A percentile compares a stretch with the other conserved stretches of the same genome.
Evolutionary conservation across 2,888 invertebrate species (phyloP).

Genomic region (Sinelater perroti): DNA sequence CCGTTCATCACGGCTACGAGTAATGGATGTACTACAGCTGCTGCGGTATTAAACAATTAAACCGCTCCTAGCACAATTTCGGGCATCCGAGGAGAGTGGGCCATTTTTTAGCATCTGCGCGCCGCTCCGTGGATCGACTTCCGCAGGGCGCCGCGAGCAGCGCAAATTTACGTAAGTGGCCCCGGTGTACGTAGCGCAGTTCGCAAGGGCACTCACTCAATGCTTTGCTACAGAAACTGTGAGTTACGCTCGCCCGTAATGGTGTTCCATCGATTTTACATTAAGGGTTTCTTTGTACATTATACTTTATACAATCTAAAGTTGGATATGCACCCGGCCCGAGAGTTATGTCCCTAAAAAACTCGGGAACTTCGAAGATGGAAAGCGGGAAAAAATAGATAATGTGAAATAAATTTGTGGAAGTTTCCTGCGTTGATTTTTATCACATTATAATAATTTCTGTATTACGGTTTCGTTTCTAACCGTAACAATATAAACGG

Average conservation of each 20-base stretch:
- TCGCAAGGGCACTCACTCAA: slow-evolving; percentile 30
- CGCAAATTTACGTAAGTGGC: slow-evolving; percentile 13
- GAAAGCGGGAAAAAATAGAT: slow-evolving; percentile 61
- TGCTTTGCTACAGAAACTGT: slow-evolving; percentile 34
- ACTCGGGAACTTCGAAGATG: slow-evolving; percentile 55
- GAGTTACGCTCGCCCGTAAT: slow-evolving; percentile 58
- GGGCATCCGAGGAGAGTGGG: slow-evolving; percentile 1
- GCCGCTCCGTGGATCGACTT: too few species aligned
- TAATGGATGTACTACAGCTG: slow-evolving; percentile 43
- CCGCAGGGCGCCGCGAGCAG: too few species aligned
- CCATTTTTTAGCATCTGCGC: not conserved
- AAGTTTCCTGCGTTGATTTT: slow-evolving; percentile 58
- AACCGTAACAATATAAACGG: slow-evolving; percentile 1
- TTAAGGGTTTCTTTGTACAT: slow-evolving; percentile 64
- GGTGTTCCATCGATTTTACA: slow-evolving; percentile 64
- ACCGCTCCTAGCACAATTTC: slow-evolving; percentile 23
- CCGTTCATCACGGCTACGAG: slow-evolving; percentile 36
- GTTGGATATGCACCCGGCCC: slow-evolving; percentile 62
- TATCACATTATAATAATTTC: slow-evolving; percentile 59
- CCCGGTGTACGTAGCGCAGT: slow-evolving; percentile 10
- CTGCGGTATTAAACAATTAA: slow-evolving; percentile 34
- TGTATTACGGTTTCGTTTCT: slow-evolving; percentile 27
- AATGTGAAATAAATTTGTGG: slow-evolving; percentile 63
- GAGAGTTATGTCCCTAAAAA: slow-evolving; percentile 60
- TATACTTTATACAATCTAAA: slow-evolving; percentile 64